Percentiles rank a stretch among this genome's conserved stretches.
phyloP scores from a whole-genome alignment of 2,797 vertebrate species.

The Mus spretus region DNA sequence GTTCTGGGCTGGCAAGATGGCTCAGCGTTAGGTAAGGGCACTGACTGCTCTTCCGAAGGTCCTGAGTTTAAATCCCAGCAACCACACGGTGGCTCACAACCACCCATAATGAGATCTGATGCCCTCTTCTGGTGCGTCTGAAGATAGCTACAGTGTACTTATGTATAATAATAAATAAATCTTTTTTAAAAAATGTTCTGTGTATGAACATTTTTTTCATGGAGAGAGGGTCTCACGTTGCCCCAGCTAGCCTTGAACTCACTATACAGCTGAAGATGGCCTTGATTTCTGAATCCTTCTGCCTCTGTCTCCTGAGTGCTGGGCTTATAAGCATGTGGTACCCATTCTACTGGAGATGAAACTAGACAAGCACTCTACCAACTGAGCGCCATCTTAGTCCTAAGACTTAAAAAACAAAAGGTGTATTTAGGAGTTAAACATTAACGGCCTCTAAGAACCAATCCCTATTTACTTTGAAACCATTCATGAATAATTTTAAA shows the following conservation, averaged over 20 bases:
- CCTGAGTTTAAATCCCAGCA: too few relatives aligned
- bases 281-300: neutral
- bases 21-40: too few relatives aligned
- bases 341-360: neutral
- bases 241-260: neutral
- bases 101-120: too few relatives aligned
- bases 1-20: too few relatives aligned
- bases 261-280: neutral
- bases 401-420: neutral
- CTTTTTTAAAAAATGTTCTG: neutral
- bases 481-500: slow-evolving; percentile 75
- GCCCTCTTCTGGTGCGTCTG: too few relatives aligned
- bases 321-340: neutral
- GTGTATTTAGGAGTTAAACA: slow-evolving; percentile 54
- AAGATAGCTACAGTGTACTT: too few relatives aligned
- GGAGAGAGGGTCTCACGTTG: neutral
- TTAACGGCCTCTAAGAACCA: slow-evolving; percentile 53
- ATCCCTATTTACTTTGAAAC: slow-evolving; percentile 63
- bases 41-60: too few relatives aligned
- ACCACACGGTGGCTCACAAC: too few relatives aligned
- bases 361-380: neutral
- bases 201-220: neutral
- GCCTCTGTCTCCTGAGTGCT: neutral
- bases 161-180: too few relatives aligned
- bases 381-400: neutral